Base-by-base conservation (phyloP, 2,797 vertebrate genomes). In the Crossoptilon crossoptilon region DNA sequence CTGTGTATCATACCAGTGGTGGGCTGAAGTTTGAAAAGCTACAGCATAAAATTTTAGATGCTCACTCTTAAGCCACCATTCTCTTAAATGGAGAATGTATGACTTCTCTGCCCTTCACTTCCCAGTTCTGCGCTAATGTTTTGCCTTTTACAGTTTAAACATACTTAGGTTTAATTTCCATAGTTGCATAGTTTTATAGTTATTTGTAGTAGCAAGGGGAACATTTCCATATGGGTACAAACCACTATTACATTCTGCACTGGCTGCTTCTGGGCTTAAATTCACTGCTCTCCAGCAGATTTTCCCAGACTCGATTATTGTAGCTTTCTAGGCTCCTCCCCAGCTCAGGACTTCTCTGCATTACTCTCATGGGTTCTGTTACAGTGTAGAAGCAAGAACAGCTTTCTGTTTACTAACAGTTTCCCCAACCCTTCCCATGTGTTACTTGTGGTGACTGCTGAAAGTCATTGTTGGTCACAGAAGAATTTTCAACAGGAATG, bases 341-440 rank as follows among this genome's bases (percentile, higher is more conserved):
- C 6, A 9, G n/a, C 16, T 75, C 43, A 29, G 14, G 13, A 14
- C 16, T 72, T 31, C 48, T 48, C 60, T 43, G 24, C 5, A 3
- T 44, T 80, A 11, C 46, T 76, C 35, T 51, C 23, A 1, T 14
- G 14, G 22, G 8, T 72, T 80, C 76, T 72, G 60, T 43, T 81
- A 75, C 49, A 19, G 26, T 14, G 16, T 13, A 14, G 33, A 62
- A 75, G 46, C 23, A 62, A 76, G 70, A 63, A 39, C 55, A 81
- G 56, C 44, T 73, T 85, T 19, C 35, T 74, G 63, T 55, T 66
- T 48, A 43, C 23, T 33, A 19, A 14, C 10, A 24, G 27, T 33
- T n/a, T 21, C 9, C 6, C 24, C 27, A 16, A 21, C 56, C 0
- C 0, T 46, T 27, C 27, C 53, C 37, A 35, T 13, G 35, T 4